Conservation (phyloP, 2,888 invertebrate species). For the Dasypogon diadema region DNA sequence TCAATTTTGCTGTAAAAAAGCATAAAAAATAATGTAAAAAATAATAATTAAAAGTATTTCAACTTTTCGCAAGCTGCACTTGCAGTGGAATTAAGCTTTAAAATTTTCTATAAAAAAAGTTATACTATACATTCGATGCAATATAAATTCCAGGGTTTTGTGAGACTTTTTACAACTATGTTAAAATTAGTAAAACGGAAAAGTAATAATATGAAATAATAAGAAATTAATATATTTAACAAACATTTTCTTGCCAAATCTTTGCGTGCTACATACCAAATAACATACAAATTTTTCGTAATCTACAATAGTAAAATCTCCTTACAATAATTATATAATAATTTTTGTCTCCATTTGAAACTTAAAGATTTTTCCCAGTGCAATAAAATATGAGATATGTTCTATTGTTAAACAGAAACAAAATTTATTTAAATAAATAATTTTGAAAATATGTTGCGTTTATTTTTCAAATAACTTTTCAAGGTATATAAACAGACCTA, state of each 20-base stretch:
- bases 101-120: constrained; percentile 33
- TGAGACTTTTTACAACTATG: constrained; percentile 53
- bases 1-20: constrained; percentile 30
- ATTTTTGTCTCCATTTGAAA: constrained; percentile 27
- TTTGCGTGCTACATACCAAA: constrained; percentile 52
- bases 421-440: constrained; percentile 44
- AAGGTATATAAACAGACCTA: no score
- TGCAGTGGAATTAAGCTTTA: constrained; percentile 46
- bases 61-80: constrained; percentile 38
- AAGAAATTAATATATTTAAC: background rate
- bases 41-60: constrained; percentile 30
- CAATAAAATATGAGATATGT: constrained; percentile 28
- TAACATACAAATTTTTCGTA: constrained; percentile 55
- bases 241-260: constrained; percentile 54
- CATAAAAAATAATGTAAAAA: constrained; percentile 5
- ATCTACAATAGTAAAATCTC: constrained; percentile 45
- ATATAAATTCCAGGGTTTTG: constrained; percentile 55
- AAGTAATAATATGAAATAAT: constrained; percentile 9
- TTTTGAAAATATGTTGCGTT: constrained; percentile 36
- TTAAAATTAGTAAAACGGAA: constrained; percentile 1
- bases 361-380: background rate
- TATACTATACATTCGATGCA: constrained; percentile 49
- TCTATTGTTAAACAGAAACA: constrained; percentile 19
- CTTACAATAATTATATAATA: constrained; percentile 13
- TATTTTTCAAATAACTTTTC: no score